Evolutionary conservation across 2,113 vertebrate species (phyloP), one percentile per base, ranked within the genome.

Genomic region (Semnopithecus entellus): DNA sequence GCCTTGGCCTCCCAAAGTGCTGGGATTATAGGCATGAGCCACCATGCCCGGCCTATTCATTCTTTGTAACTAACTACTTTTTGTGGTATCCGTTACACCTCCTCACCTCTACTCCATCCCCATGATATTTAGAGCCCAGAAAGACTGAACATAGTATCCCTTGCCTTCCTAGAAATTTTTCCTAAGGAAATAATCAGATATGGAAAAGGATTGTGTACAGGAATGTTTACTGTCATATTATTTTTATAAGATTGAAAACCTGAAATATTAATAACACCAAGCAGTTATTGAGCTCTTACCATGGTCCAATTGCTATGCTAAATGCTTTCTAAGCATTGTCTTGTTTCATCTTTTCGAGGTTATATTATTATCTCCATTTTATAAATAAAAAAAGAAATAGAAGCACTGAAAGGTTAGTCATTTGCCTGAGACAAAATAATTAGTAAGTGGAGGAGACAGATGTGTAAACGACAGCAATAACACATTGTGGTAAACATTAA

Each of bases 311-410:
- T 73, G n/a, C 61, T 92, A 8, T 61, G 40, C 38, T 43, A 87
- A 93, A 79, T 84, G 32, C 16, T 95, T 94, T 40, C 85, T 20
- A 79, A 96, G 8, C 50, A 76, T 68, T 59, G 14, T 76, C 70
- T 88, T 25, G 52, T 87, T 96, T 90, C 18, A 83, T 93, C 43
- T 73, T 87, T 82, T 83, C 80, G 48, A 90, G 43, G 43, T 97
- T 89, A 27, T 73, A 93, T 73, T 59, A 66, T 82, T 73, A 35
- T 59, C 64, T 88, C 10, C n/a, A 55, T 93, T 89, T 68, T 68
- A 94, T 59, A 92, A 45, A 70, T 70, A 35, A 80, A 84, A 83
- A 81, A 86, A 81, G 13, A 94, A 93, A 90, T 52, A 16, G 50
- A 86, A 59, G 25, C 57, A 61, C 79, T 90, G 59, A 94, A 94